Conservation (phyloP, 2,113 vertebrate species). For the Corydoras maculifer region DNA sequence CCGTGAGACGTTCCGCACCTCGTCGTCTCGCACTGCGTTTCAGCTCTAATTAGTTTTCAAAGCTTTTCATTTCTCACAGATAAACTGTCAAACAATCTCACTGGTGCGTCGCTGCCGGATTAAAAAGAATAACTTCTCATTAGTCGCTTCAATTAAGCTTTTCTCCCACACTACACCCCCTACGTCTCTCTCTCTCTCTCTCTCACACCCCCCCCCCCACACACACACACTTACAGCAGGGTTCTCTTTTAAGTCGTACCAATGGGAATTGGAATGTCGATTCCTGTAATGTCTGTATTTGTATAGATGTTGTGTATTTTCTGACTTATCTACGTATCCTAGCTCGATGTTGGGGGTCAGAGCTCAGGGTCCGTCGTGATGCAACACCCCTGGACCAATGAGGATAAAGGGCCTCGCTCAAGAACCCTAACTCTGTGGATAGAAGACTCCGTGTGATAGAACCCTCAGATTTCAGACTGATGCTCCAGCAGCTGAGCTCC, state of each 20-base stretch:
- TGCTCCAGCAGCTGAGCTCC: too few species aligned
- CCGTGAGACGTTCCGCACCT: constrained; percentile 50
- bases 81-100: constrained; percentile 73
- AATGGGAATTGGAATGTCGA: too few species aligned
- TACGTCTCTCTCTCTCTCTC: constrained; percentile 53
- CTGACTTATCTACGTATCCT: too few species aligned
- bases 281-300: too few species aligned
- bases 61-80: constrained; percentile 74
- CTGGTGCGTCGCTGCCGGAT: constrained; percentile 64
- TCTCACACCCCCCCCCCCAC: constrained; percentile 46
- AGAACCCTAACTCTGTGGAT: too few species aligned
- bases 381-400: too few species aligned
- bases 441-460: too few species aligned
- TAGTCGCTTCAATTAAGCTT: constrained; percentile 71
- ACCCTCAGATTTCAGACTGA: too few species aligned
- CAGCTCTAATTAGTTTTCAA: constrained; percentile 67
- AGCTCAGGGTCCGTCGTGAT: too few species aligned
- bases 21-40: constrained; percentile 47
- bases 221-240: constrained; percentile 50
- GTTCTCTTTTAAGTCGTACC: constrained; percentile 52
- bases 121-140: constrained; percentile 68
- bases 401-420: too few species aligned
- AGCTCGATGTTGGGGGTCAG: too few species aligned
- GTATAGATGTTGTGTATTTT: too few species aligned
- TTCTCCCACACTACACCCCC: not conserved